A percentile compares a stretch with the other conserved stretches of the same genome.
phyloP scores from a whole-genome alignment of 2,888 invertebrate species.

The Nomada ruficornis region DNA sequence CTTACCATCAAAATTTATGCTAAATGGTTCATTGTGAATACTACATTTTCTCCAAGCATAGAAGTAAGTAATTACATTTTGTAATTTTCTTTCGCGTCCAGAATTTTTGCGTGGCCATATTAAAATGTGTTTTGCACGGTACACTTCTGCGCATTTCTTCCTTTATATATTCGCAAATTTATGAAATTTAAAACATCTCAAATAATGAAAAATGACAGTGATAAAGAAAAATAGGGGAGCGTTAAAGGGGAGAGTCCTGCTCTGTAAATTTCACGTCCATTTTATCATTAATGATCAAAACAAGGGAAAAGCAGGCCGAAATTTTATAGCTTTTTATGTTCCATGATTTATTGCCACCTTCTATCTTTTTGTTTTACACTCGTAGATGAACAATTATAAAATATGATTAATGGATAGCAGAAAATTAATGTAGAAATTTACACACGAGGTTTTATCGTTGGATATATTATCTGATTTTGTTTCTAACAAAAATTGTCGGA shows the following conservation, averaged over 20 bases:
- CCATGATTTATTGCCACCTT: not conserved
- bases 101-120: not conserved
- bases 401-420: conserved; percentile 5
- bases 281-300: conserved; percentile 12
- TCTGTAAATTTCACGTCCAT: not conserved
- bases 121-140: not conserved
- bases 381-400: not conserved
- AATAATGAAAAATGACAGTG: not conserved
- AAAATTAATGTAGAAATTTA: not conserved
- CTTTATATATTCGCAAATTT: not conserved
- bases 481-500: no score
- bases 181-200: conserved; percentile 35
- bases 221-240: not conserved
- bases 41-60: no score
- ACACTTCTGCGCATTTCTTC: not conserved
- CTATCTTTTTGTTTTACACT: not conserved
- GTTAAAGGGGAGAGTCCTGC: not conserved
- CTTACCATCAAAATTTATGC: no score
- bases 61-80: not conserved
- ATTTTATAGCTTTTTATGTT: not conserved
- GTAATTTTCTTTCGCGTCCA: conserved; percentile 4
- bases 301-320: not conserved
- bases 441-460: not conserved
- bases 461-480: not conserved
- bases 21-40: no score